phyloP scores from a whole-genome alignment of 2,888 invertebrate genomes.

The Orthosia cruda region DNA sequence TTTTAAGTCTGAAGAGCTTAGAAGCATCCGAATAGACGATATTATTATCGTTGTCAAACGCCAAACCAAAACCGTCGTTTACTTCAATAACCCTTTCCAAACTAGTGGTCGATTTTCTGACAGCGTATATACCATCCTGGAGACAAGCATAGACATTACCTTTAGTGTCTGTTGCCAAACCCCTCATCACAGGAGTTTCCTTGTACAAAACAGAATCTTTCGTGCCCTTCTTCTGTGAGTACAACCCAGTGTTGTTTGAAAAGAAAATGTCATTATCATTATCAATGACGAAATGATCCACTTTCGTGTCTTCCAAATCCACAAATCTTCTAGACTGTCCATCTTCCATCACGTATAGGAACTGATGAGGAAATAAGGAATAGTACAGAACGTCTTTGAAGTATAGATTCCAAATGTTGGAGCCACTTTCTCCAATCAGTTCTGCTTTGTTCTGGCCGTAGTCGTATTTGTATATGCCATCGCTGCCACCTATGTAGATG shows the following conservation, averaged over 20 bases:
- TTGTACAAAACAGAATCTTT: constrained; percentile 75
- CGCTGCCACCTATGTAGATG: constrained; percentile 82
- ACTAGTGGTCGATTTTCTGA: constrained; percentile 70
- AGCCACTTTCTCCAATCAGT: constrained; percentile 73
- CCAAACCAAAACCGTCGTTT: constrained; percentile 82
- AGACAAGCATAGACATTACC: constrained; percentile 79
- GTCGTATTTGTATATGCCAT: constrained; percentile 85
- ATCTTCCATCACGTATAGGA: constrained; percentile 77
- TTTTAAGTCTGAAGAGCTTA: constrained; percentile 74
- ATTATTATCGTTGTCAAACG: constrained; percentile 84
- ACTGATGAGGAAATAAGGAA: constrained; percentile 81
- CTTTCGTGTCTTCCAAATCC: constrained; percentile 85
- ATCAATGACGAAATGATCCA: constrained; percentile 83
- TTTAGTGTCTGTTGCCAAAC: constrained; percentile 77
- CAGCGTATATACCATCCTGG: constrained; percentile 79
- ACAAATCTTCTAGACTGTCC: constrained; percentile 75
- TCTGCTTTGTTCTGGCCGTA: constrained; percentile 76
- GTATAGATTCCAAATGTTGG: constrained; percentile 82
- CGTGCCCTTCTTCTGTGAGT: constrained; percentile 79
- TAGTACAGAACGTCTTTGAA: constrained; percentile 82
- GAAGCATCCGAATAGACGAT: constrained; percentile 81
- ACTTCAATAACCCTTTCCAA: constrained; percentile 76
- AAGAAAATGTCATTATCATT: constrained; percentile 79
- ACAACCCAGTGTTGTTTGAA: constrained; percentile 82
- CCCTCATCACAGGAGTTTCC: constrained; percentile 71